These are phyloP conservation scores for Athalia rosae DNA, from an alignment of 2,888 invertebrate species.

Conservation along the genomic window DNA sequence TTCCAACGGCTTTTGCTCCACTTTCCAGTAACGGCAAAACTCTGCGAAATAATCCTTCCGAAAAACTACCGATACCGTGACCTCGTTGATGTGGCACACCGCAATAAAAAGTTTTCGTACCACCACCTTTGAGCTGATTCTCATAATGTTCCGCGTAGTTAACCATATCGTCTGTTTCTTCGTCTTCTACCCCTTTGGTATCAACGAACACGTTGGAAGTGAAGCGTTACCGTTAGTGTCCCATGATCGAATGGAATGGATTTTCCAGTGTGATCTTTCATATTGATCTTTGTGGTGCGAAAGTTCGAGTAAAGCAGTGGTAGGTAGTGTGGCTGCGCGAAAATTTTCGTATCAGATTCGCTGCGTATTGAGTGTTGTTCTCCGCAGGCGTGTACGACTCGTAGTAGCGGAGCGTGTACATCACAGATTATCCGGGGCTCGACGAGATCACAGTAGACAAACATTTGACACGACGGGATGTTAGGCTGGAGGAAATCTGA, in stretches of 20 bases:
- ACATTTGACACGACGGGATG: too few relatives aligned
- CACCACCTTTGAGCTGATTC: too few relatives aligned
- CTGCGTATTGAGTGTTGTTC: too few relatives aligned
- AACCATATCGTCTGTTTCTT: too few relatives aligned
- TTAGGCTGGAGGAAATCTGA: too few relatives aligned
- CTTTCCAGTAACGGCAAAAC: conserved; percentile 37
- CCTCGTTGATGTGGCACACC: conserved; percentile 47
- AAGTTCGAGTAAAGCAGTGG: conserved; percentile 48
- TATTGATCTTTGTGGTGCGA: conserved; percentile 18
- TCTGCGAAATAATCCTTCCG: conserved; percentile 50
- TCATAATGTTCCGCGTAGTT: too few relatives aligned
- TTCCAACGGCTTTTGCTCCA: too few relatives aligned
- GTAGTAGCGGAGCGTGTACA: conserved; percentile 53
- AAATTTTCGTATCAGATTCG: too few relatives aligned
- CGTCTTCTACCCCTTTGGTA: too few relatives aligned
- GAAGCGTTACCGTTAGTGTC: conserved; percentile 22
- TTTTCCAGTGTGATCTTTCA: too few relatives aligned
- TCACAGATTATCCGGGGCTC: conserved; percentile 59
- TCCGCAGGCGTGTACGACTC: conserved; percentile 55
- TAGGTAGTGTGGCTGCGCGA: conserved; percentile 51
- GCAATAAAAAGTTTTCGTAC: conserved; percentile 41
- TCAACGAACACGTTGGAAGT: conserved; percentile 11
- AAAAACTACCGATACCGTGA: conserved; percentile 50
- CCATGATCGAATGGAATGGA: conserved; percentile 10
- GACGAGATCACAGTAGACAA: too few relatives aligned